A percentile compares a stretch with the other conserved stretches of the same genome.
These are phyloP conservation scores for Formica selysi DNA, from an alignment of 1,140 invertebrate genomes.

Conservation along the genomic window DNA sequence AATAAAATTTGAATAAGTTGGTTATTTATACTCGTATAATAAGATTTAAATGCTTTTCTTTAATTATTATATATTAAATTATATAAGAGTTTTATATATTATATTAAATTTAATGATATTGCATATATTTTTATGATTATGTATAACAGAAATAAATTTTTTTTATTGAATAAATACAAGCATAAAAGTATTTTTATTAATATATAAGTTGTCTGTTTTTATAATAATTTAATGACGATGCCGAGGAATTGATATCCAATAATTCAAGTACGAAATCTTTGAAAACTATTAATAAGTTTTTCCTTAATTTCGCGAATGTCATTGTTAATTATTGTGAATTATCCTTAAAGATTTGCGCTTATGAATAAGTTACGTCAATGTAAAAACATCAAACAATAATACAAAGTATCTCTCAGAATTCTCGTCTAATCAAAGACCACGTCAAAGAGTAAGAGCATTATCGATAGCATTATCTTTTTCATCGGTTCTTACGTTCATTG, in stretches of 20 bases:
- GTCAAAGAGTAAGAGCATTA: conserved; percentile 26
- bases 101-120: neutral
- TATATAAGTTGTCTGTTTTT: neutral
- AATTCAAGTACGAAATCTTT: neutral
- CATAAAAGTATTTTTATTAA: neutral
- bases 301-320: neutral
- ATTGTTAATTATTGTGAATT: conserved; percentile 3
- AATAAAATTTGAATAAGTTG: neutral
- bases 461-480: conserved; percentile 61
- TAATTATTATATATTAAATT: neutral
- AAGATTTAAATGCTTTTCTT: neutral
- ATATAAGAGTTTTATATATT: neutral
- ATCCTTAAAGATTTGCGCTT: neutral
- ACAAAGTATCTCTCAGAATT: conserved; percentile 37
- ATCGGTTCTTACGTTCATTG: conserved; percentile 69
- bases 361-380: conserved; percentile 41
- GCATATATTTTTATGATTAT: neutral
- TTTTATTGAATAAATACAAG: neutral
- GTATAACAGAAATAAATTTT: neutral
- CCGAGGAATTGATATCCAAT: neutral
- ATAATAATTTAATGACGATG: neutral
- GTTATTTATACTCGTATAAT: neutral
- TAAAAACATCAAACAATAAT: conserved; percentile 55
- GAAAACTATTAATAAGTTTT: neutral
- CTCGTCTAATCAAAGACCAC: neutral